Conservation (phyloP, 92 coral and sea anemone species). For the Bergia puertoricense region DNA sequence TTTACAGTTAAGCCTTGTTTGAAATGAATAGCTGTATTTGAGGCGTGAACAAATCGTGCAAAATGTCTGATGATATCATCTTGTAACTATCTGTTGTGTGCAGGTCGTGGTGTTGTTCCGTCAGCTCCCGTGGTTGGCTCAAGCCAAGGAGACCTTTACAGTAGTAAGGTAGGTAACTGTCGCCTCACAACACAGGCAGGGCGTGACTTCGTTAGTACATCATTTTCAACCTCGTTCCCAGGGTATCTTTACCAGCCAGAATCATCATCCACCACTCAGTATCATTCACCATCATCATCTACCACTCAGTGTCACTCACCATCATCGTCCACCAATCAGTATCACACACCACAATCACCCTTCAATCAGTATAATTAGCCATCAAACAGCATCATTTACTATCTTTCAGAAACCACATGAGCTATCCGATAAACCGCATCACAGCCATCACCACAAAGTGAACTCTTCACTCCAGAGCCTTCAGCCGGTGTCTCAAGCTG, state of each 20-base stretch:
- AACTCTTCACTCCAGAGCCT: slow-evolving; percentile 14
- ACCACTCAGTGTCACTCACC: no score
- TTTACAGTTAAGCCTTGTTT: neutral
- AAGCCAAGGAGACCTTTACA: neutral
- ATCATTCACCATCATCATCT: no score
- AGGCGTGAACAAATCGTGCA: no score
- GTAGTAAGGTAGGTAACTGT: slow-evolving; percentile 3
- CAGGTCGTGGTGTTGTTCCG: slow-evolving; percentile 26
- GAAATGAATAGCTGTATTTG: neutral
- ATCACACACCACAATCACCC: neutral
- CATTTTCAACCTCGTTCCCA: no score
- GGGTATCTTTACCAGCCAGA: no score
- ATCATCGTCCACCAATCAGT: no score
- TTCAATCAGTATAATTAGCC: no score
- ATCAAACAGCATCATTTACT: neutral
- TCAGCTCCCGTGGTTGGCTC: neutral
- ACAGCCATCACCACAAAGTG: slow-evolving; percentile 1
- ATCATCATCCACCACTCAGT: no score
- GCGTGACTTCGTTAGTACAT: neutral
- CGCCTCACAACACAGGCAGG: neutral
- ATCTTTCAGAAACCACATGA: slow-evolving; percentile 4
- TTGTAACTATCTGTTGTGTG: neutral
- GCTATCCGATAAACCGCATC: neutral
- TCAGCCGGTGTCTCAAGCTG: neutral
- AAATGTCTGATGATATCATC: neutral